These are phyloP conservation scores for Suricata suricatta DNA, from an alignment of 2,113 vertebrate species.

Conservation along the genomic window DNA sequence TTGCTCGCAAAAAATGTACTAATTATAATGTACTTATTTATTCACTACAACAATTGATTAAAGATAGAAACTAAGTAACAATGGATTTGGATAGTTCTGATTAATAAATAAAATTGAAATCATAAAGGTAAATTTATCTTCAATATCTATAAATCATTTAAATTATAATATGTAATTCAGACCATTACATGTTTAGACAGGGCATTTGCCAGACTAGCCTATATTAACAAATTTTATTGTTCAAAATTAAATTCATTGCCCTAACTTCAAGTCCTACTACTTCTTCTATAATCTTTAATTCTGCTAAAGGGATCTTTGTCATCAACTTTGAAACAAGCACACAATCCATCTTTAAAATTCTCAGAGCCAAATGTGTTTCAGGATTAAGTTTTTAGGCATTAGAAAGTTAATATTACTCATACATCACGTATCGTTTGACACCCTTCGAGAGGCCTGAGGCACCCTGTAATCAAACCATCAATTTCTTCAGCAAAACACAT, in stretches of 20 bases:
- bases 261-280: neutral
- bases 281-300: neutral
- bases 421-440: neutral
- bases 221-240: neutral
- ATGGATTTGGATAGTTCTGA: neutral
- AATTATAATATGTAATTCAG: neutral
- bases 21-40: neutral
- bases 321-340: neutral
- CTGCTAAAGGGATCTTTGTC: neutral
- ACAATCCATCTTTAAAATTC: neutral
- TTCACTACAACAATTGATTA: neutral
- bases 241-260: neutral
- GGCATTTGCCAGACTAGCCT: neutral
- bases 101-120: constrained; percentile 21
- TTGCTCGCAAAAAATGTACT: constrained; percentile 25
- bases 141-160: neutral
- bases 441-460: no score
- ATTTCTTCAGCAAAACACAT: neutral
- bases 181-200: neutral
- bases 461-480: neutral
- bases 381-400: neutral
- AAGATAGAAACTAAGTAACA: neutral
- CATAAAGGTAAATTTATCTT: neutral
- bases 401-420: neutral
- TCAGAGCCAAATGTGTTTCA: neutral